Percentiles rank a stretch among this genome's conserved stretches.
phyloP scores from a whole-genome alignment of 1,140 invertebrate species.

The Nomia melanderi region DNA sequence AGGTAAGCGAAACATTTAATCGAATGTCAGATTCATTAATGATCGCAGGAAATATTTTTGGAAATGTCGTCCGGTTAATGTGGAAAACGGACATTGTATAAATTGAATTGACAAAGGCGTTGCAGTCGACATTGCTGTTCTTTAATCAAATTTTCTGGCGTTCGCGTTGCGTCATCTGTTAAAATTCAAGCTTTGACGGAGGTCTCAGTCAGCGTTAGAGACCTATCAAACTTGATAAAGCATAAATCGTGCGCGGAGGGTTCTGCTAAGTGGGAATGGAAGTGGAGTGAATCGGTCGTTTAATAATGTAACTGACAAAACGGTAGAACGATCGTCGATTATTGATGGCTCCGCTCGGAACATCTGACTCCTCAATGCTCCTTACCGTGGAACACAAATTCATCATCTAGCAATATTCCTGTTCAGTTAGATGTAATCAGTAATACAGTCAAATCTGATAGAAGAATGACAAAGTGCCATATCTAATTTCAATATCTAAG shows the following conservation, averaged over 20 bases:
- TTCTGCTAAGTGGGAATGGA: conserved; percentile 50
- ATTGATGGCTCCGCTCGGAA: conserved; percentile 18
- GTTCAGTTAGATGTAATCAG: neutral
- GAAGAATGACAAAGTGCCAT: neutral
- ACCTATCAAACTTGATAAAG: conserved; percentile 51
- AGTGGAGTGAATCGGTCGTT: conserved; percentile 45
- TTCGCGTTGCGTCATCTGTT: conserved; percentile 32
- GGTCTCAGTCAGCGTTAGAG: conserved; percentile 39
- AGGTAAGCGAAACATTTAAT: too few relatives aligned
- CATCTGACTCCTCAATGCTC: neutral
- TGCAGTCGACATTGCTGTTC: neutral
- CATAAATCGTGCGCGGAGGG: conserved; percentile 44
- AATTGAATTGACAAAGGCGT: neutral
- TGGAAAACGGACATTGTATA: too few relatives aligned
- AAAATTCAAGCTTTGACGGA: conserved; percentile 41
- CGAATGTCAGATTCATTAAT: too few relatives aligned
- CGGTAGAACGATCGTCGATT: conserved; percentile 27
- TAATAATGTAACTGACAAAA: conserved; percentile 47
- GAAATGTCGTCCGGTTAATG: too few relatives aligned
- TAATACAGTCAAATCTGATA: neutral
- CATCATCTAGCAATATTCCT: neutral
- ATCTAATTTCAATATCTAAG: too few relatives aligned
- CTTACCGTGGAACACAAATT: neutral
- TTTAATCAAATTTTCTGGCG: conserved; percentile 1
- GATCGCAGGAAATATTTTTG: too few relatives aligned